Evolutionary conservation across 2,797 vertebrate genomes (phyloP), one percentile per base, ranked within the genome.

Genomic region (Gobionotothen gibberifrons): DNA sequence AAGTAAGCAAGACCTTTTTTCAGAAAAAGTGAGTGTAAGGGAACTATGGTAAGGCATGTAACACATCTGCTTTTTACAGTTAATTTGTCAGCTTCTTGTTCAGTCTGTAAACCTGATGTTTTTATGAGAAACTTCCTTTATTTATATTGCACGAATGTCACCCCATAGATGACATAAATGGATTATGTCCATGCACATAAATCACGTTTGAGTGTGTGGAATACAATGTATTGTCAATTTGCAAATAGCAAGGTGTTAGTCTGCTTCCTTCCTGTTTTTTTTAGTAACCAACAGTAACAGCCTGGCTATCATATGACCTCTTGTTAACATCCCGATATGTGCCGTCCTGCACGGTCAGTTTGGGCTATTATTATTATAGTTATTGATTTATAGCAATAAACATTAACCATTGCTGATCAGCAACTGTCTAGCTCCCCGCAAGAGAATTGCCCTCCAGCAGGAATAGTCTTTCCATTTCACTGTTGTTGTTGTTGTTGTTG

Each of bases 401-500:
- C 15, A 11, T 43, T 29, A 4, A 0, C 52, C n/a, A 49, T 48
- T 53, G 7, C 16, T 14, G 7, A 19, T 66, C 29, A 54, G 21
- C 22, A 44, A 5, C 4, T 46, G 16, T 54, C 19, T 10, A 32
- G 48, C 48, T 52, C 26, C 29, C 4, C 3, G 42, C 13, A 16
- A 40, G 5, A 67, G 51, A 49, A 54, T 16, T 69, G 19, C 53
- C 39, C 15, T 61, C 44, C 11, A 49, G 9, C 44, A 14, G 6
- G 17, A 13, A 39, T 17, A 43, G n/a, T 44, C 13, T 55, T 56
- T 55, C 52, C 56, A 26, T 5, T 26, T 22, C 2, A 2, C 10
- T 48, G 43, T 36, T 61, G 32, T 61, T 44, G 11, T 66, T 48
- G 43, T 36, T 61, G 32, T 61, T 44, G 11, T 66, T 58, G 29